Evolutionary conservation across 2,797 vertebrate genomes (phyloP), one percentile per base, ranked within the genome.

Genomic region (Cygnus olor): DNA sequence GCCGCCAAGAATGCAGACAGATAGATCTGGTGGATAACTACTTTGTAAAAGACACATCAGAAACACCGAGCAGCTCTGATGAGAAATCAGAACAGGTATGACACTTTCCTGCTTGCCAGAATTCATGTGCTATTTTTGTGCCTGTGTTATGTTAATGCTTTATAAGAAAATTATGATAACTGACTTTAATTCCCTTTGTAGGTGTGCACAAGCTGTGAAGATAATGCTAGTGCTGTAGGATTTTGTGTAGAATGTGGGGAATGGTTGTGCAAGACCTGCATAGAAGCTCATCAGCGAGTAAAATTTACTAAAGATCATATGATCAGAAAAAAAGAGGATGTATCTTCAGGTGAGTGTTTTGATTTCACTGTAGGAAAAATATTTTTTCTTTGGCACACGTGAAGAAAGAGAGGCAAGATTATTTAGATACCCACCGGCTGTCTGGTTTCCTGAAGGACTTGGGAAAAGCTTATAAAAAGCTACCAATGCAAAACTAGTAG

Each of bases 221-320:
- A 99, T 97, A 99, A 99, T 5, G 99, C 99, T 36, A 98, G 98
- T 68, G 99, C 99, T 51, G 99, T 99, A 88, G 99, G 99, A 9
- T 99, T 99, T 97, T 99, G 99, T 90, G 98, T 99, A 72, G 99
- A 99, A 95, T 99, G 99, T 86, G 99, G 99, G 34, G 99, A 99
- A 83, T 99, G 99, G 99, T 97, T 99, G 17, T 99, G 99, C 93
- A 99, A 99, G 97, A 99, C 99, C 9, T 99, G 99, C 86, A 99
- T 99, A 90, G 99, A 99, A 97, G 99, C 99, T 70, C 99, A 99
- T 97, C 99, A 99, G 95, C 98, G 99, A 96, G 99, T 99, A 34
- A 99, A 99, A 96, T 99, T 99, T 80, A 99, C 99, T 83, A 99
- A 99, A 97, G 99, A 99, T 95, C 99, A 99, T 95, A 99, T 99